Evolutionary conservation across 2,888 invertebrate species (phyloP).

Genomic region (Drosophila histrio): DNA sequence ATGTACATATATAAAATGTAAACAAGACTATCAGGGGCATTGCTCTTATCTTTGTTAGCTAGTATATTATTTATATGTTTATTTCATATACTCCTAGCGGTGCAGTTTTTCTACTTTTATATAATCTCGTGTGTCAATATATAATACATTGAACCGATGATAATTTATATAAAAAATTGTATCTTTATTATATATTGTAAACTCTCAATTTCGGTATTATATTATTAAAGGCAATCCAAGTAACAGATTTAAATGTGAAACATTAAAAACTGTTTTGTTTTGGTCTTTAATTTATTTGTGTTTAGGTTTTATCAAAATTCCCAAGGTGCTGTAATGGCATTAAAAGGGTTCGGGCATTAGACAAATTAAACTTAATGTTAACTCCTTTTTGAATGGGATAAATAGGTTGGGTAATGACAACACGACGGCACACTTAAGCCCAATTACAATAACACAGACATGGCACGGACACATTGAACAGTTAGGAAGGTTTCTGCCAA

Average conservation of each 20-base stretch:
- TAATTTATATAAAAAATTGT: not conserved
- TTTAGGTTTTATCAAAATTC: slow-evolving; percentile 14
- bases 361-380: slow-evolving; percentile 73
- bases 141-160: too few species aligned
- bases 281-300: slow-evolving; percentile 38
- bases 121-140: too few species aligned
- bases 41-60: too few species aligned
- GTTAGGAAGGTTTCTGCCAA: slow-evolving; percentile 17
- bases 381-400: slow-evolving; percentile 39
- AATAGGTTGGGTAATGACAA: slow-evolving; percentile 27
- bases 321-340: slow-evolving; percentile 14
- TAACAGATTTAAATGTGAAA: slow-evolving; percentile 25
- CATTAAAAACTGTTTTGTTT: slow-evolving; percentile 31
- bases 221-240: slow-evolving; percentile 1
- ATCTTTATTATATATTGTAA: not conserved
- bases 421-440: slow-evolving; percentile 44
- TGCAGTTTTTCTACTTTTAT: too few species aligned
- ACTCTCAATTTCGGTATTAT: not conserved
- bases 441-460: slow-evolving; percentile 53
- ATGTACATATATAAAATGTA: too few species aligned
- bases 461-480: slow-evolving; percentile 32
- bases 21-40: too few species aligned
- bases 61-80: too few species aligned
- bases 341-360: slow-evolving; percentile 57
- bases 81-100: too few species aligned